Base-by-base conservation (phyloP, 2,113 vertebrate species). In the Notechis scutatus region DNA sequence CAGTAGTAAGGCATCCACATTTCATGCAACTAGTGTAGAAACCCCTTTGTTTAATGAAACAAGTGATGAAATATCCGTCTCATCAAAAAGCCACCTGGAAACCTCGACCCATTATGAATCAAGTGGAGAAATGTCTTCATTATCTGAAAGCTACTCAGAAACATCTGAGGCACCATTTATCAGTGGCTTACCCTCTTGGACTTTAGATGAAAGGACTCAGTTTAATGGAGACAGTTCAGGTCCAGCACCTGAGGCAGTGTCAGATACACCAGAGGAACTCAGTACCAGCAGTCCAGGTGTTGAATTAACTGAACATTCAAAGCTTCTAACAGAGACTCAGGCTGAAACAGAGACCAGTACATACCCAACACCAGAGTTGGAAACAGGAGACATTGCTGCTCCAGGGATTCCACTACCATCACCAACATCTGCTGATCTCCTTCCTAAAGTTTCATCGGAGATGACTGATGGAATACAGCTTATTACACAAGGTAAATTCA, bases 401-500 rank as follows among this genome's bases (percentile, higher is more conserved):
- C 95, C 93, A 90, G 94, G 96, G 56, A 93, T 81, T 18, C 45
- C 93, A 45, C 93, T 89, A 93, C 94, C 94, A 92, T 91, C 85
- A 88, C 93, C 96, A 5, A 94, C 96, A 18, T 55, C 96, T 5
- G 89, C 96, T 45, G 92, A 96, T 88, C n/a, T 59, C 88, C 94
- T 96, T 54, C 21, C 96, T 85, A 95, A 96, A 95, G 96, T 85
- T 45, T 95, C 97, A 50, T 94, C 96, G 56, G 96, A 96, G 91
- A 95, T 95, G 59, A 95, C 96, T 21, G 94, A 95, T 0, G 90
- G 94, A 1, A 90, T 96, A 50, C 93, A 95, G 94, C 92, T 96
- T 29, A 93, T 95, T 7, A 6, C 52, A 92, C 88, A 96, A 98
- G 98, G 98, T 98, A 98, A n/a, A 0, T 11, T 91, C 1, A 29